Base-by-base conservation (phyloP, 2,888 invertebrate species). In the Glomeris marginata region DNA sequence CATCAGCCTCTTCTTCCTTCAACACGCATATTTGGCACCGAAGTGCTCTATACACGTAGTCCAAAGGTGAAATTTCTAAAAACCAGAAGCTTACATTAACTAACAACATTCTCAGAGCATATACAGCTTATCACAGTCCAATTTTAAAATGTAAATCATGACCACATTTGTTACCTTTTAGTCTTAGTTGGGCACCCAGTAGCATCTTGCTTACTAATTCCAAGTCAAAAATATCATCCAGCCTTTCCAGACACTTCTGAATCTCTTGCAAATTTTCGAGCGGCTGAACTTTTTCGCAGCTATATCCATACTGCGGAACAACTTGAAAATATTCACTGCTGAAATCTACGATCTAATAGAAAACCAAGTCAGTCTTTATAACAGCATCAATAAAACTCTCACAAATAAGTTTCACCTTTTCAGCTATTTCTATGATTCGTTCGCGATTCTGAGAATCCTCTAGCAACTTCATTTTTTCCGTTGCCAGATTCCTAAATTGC, bases 241-340 rank as follows among this genome's bases (percentile, higher is more conserved):
- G 53, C 34, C 63, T 56, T 34, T 62, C 56, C 52, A 63, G 54
- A 47, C 68, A 62, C 5, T 59, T 47, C 46, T 64, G 59, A 22
- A 71, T 58, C 22, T 56, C 57, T 20, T 59, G 45, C 44, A 58
- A 54, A 40, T 59, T 57, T 41, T 63, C 59, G 1, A 72, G 62
- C 6, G 70, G 67, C 28, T 58, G 58, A 13, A 72, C 59, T 50
- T 61, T 61, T 52, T 69, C 68, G 56, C 61, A 64, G 18, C 65
- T 63, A 55, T 62, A 72, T 13, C 70, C 70, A 35, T 64, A 61
- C 13, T 72, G 69, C 16, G 73, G 73, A 35, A 73, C 61, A 35
- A 69, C 57, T 45, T 66, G 62, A 60, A 69, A 72, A 60, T 70
- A 72, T 51, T 70, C 66, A 59, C 68, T 70, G 44, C 69, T 68